These are phyloP conservation scores for Sturmia bella DNA, from an alignment of 2,888 invertebrate species.

Conservation along the genomic window DNA sequence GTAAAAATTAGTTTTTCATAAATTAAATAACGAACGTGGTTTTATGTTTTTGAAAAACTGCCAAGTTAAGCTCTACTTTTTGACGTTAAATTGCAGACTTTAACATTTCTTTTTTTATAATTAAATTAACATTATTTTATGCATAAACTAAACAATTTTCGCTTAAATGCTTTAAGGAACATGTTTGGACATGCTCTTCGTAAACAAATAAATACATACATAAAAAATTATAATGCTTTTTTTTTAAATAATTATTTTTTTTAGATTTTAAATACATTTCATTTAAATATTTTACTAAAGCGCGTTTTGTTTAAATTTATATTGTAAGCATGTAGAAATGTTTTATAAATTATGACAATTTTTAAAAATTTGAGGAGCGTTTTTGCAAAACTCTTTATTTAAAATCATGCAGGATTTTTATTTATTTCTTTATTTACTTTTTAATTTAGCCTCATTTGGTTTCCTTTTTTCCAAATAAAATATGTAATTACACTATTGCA, in stretches of 20 bases:
- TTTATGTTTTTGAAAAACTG: no score
- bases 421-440: neutral
- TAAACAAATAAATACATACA: no score
- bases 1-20: no score
- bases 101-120: no score
- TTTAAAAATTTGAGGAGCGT: neutral
- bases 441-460: slow-evolving; percentile 9
- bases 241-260: neutral
- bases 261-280: slow-evolving; percentile 23
- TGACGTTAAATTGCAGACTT: no score
- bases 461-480: slow-evolving; percentile 17
- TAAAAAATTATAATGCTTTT: neutral
- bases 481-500: slow-evolving; percentile 59
- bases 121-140: no score
- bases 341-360: neutral
- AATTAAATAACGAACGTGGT: no score
- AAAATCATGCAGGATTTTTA: neutral
- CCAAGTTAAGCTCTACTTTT: no score
- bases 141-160: no score
- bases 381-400: neutral
- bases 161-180: neutral
- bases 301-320: slow-evolving; percentile 5
- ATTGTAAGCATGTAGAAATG: neutral
- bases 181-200: neutral
- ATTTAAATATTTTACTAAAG: slow-evolving; percentile 37